Evolutionary conservation across 2,113 vertebrate species (phyloP).

Genomic region (Catharus minimus): DNA sequence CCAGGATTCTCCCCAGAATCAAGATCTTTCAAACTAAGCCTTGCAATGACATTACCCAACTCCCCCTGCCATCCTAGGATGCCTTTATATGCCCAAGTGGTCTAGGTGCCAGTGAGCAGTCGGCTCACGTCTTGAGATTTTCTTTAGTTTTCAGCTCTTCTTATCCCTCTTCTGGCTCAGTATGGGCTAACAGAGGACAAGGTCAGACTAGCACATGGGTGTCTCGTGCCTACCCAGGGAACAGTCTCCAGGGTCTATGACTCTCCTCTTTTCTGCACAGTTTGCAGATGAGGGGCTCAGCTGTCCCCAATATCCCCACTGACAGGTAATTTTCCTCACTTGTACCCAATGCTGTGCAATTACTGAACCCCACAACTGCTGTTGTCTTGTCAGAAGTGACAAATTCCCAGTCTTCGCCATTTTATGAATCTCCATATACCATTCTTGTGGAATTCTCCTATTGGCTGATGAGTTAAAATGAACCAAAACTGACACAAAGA

Average conservation of each 20-base stretch:
- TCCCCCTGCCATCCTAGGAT: background rate
- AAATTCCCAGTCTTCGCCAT: background rate
- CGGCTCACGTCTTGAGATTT: background rate
- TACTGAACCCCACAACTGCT: background rate
- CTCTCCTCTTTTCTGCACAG: background rate
- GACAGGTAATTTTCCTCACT: background rate
- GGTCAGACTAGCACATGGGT: background rate
- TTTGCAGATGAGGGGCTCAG: background rate
- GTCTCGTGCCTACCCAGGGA: background rate
- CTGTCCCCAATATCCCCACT: background rate
- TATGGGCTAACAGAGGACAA: background rate
- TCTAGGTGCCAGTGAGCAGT: background rate
- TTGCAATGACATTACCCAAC: background rate
- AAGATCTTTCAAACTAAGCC: background rate
- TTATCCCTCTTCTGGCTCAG: background rate
- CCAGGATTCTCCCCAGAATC: background rate
- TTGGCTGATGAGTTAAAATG: background rate
- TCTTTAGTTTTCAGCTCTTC: background rate
- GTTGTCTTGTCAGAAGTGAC: background rate
- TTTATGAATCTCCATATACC: background rate
- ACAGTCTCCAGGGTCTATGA: background rate
- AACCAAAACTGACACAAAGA: background rate
- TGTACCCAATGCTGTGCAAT: background rate
- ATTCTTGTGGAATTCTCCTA: background rate
- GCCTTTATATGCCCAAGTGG: accelerated